Conservation (phyloP, 2,113 vertebrate genomes). For the Arvicanthis niloticus region DNA sequence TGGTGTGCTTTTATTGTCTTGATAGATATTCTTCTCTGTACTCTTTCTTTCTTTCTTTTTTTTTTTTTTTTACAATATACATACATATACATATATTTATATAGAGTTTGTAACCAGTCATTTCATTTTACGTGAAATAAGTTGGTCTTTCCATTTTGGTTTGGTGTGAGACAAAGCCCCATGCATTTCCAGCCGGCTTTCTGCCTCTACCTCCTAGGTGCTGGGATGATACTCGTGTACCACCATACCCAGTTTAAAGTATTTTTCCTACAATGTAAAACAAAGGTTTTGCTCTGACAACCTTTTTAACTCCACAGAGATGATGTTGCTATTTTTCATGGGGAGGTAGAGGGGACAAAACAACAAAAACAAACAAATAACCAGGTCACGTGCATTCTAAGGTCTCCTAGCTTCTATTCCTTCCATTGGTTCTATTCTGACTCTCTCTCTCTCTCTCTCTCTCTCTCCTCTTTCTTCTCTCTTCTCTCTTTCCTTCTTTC, state of each 20-base stretch:
- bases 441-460: too few species aligned
- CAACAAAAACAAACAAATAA: background rate
- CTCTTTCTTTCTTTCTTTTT: background rate
- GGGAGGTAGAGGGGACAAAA: background rate
- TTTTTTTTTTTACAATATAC: background rate
- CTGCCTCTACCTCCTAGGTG: background rate
- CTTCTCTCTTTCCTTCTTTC: background rate
- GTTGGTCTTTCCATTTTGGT: background rate
- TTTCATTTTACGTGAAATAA: slow-evolving; percentile 31
- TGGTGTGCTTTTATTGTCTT: background rate
- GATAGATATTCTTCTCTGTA: background rate
- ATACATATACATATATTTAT: too few species aligned
- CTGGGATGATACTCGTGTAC: background rate
- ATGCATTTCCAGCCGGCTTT: background rate
- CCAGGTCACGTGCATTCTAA: background rate
- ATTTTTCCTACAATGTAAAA: background rate
- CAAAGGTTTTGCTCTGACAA: background rate
- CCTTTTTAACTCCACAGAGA: background rate
- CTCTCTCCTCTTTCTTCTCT: too few species aligned
- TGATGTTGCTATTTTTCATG: background rate
- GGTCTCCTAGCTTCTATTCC: background rate
- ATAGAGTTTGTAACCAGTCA: background rate
- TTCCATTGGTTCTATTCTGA: background rate
- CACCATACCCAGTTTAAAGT: background rate
- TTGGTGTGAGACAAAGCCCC: background rate